Percentiles rank a stretch among this genome's conserved stretches.
These are phyloP conservation scores for Amphiprion clarkii DNA, from an alignment of 2,797 vertebrate genomes.

Conservation along the genomic window DNA sequence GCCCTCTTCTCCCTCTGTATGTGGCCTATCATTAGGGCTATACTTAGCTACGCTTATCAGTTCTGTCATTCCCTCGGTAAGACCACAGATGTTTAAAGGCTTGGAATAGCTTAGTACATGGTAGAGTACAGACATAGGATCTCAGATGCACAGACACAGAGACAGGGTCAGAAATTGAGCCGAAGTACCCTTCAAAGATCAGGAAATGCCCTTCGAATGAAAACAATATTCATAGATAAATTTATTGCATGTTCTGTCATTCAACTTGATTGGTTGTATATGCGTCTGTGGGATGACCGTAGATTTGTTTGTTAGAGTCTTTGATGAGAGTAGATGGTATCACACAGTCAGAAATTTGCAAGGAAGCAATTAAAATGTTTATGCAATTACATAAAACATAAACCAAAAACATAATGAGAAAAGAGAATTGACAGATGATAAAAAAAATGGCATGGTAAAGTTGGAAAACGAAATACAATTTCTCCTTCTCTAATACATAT, in stretches of 20 bases:
- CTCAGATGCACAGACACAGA: constrained; percentile 28
- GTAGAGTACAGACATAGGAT: constrained; percentile 21
- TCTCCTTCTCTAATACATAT: background rate
- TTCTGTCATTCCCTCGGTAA: constrained; percentile 51
- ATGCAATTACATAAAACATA: no score
- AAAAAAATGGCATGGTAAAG: background rate
- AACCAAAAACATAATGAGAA: no score
- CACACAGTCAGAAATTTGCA: background rate
- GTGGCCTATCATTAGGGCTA: constrained; percentile 73
- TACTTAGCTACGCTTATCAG: constrained; percentile 76
- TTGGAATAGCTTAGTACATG: constrained; percentile 56
- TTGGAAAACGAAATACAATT: background rate
- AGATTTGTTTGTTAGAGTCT: background rate
- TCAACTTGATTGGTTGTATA: background rate
- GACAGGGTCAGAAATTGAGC: constrained; percentile 12
- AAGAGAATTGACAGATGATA: background rate
- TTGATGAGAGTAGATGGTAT: no score
- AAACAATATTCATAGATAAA: background rate
- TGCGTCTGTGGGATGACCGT: background rate
- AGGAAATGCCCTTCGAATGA: constrained; percentile 4
- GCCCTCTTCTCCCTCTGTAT: constrained; percentile 53
- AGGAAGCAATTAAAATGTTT: background rate
- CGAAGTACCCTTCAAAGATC: constrained; percentile 9
- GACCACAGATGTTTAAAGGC: constrained; percentile 65
- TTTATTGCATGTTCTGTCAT: background rate